Conservation (phyloP, 2,797 vertebrate genomes). For the Alectoris magna region DNA sequence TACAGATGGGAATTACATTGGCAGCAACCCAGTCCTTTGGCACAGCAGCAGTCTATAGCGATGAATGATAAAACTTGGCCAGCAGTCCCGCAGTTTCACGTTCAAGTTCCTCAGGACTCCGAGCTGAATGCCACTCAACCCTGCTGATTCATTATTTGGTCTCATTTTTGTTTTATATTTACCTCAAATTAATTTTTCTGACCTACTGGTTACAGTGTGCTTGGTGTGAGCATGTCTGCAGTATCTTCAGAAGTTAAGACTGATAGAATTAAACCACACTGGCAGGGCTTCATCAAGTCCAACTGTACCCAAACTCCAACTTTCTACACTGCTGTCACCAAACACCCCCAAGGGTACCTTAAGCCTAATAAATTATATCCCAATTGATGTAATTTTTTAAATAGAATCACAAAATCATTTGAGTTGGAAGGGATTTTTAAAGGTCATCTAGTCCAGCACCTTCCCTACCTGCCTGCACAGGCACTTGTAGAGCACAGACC, state of each 20-base stretch:
- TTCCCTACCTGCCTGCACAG: slow-evolving; percentile 12
- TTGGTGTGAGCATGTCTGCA: not conserved
- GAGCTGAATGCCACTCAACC: not conserved
- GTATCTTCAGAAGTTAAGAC: not conserved
- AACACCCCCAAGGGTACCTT: not conserved
- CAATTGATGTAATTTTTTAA: not conserved
- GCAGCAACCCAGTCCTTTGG: slow-evolving; percentile 9
- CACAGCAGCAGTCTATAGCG: not conserved
- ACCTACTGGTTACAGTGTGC: not conserved
- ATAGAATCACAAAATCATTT: no score
- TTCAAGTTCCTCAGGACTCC: not conserved
- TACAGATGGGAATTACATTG: not conserved
- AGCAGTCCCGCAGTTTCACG: not conserved
- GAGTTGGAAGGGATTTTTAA: no score
- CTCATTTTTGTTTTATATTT: not conserved
- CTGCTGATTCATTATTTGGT: not conserved
- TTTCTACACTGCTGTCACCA: not conserved
- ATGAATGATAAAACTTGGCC: slow-evolving; percentile 10
- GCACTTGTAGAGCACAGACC: not conserved
- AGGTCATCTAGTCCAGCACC: no score
- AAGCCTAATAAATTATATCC: not conserved
- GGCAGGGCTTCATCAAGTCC: not conserved
- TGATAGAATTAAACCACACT: not conserved
- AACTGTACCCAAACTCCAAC: not conserved
- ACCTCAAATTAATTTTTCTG: not conserved